Percentiles rank a stretch among this genome's conserved stretches.
phyloP scores from a whole-genome alignment of 2,888 invertebrate genomes.

The Gerosis bhagava region DNA sequence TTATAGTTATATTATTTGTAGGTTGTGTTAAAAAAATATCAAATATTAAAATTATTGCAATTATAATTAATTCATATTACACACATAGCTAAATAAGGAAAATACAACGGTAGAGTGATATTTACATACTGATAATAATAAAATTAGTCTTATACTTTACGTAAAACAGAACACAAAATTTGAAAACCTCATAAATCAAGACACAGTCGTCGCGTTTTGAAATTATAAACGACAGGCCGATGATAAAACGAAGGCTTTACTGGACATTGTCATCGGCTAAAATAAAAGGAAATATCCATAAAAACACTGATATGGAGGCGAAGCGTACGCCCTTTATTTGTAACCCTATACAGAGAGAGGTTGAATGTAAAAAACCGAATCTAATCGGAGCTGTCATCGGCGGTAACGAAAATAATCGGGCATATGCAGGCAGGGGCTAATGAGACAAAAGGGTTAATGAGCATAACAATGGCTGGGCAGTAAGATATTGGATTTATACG shows the following conservation, averaged over 20 bases:
- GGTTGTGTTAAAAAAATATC: no score
- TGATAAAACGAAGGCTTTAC: slow-evolving; percentile 29
- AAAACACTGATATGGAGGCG: slow-evolving; percentile 42
- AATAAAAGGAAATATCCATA: slow-evolving; percentile 36
- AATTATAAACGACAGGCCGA: slow-evolving; percentile 18
- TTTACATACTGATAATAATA: no score
- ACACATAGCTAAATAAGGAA: no score
- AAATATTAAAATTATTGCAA: no score
- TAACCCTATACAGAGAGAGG: slow-evolving; percentile 45
- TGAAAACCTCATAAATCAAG: no score
- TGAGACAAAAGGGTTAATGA: slow-evolving; percentile 81
- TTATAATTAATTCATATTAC: no score
- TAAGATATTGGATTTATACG: slow-evolving; percentile 79
- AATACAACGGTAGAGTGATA: no score
- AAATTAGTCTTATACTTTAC: no score
- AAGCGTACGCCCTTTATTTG: slow-evolving; percentile 41
- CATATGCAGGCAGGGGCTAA: slow-evolving; percentile 73
- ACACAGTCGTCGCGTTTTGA: slow-evolving; percentile 4
- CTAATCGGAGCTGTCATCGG: slow-evolving; percentile 75
- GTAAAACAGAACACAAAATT: no score
- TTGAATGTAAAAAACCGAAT: slow-evolving; percentile 51
- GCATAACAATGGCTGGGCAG: slow-evolving; percentile 72
- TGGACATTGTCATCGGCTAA: slow-evolving; percentile 36
- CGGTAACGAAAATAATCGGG: slow-evolving; percentile 60
- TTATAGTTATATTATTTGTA: no score